Conservation (phyloP, 2,797 vertebrate genomes). For the Notoglanidium macrostoma region DNA sequence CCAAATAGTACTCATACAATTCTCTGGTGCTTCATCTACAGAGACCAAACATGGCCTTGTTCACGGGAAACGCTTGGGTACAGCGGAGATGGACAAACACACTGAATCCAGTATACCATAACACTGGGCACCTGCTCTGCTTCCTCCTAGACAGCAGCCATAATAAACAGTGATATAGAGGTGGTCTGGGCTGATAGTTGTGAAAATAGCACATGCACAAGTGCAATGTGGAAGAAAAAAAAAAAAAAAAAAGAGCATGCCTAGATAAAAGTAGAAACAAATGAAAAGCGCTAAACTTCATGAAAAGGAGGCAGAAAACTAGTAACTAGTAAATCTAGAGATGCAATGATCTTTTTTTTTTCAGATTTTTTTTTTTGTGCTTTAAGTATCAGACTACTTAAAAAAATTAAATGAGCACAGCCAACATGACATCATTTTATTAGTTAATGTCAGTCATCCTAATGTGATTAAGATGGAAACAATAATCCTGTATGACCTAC, state of each 20-base stretch:
- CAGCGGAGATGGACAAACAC: background rate
- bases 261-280: constrained; percentile 8
- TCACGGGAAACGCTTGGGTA: background rate
- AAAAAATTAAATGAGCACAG: background rate
- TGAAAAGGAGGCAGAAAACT: background rate
- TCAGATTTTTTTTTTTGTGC: background rate
- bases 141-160: background rate
- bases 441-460: background rate
- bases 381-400: background rate
- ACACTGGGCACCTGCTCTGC: background rate
- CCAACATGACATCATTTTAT: background rate
- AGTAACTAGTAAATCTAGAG: background rate
- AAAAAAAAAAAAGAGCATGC: no score
- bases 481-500: constrained; percentile 12
- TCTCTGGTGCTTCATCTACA: background rate
- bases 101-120: background rate
- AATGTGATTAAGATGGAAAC: background rate
- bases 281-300: background rate
- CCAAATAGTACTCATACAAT: constrained; percentile 10
- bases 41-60: constrained; percentile 18
- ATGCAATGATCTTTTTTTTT: background rate
- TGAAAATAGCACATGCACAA: background rate
- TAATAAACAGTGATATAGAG: background rate
- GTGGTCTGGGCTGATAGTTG: background rate
- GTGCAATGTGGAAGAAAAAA: background rate